Base-by-base conservation (phyloP, 2,113 vertebrate genomes). In the Strigops habroptila region DNA sequence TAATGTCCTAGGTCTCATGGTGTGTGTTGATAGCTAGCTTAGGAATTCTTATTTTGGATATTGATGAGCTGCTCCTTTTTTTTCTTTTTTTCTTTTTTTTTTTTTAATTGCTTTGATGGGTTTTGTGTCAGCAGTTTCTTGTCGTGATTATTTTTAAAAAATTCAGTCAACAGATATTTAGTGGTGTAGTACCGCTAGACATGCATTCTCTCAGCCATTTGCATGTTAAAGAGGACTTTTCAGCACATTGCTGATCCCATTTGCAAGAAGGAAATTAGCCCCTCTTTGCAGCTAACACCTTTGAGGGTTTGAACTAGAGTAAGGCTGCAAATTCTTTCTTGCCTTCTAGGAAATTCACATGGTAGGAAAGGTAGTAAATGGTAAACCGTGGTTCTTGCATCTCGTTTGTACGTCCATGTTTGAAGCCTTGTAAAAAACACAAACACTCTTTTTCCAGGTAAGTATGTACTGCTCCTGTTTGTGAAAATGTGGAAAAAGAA, bases 191-290 rank as follows among this genome's bases (percentile, higher is more conserved):
- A 33, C 21, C 19, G 25, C 69, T 68, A 83, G 90, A 90, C 41
- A 14, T 30, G 28, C 11, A 17, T 12, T 30, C 49, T 76, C 17
- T 90, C 22, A 35, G 33, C 43, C 62, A 82, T 94, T 94, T 87
- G 70, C 86, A 74, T 59, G 53, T 46, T 71, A 94, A 95, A 91
- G 77, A 80, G 57, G 73, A 37, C 69, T 97, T 95, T 63, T 85
- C 90, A 80, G 51, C 62, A 82, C 73, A 14, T 74, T 69, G 62
- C 48, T 82, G 67, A 81, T 60, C 55, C 37, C n/a, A 46, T 94
- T 95, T 82, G 65, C 67, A 67, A 76, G 69, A 82, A 80, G 83
- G 55, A 91, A 93, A 76, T 91, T 64, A 57, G 69, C 62, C 77
- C 60, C 22, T 82, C 4, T 80, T 94, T 93, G 27, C 11, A 2